A percentile compares a stretch with the other conserved stretches of the same genome.
phyloP scores from a whole-genome alignment of 2,113 vertebrate genomes.

The Isichthys henryi region DNA sequence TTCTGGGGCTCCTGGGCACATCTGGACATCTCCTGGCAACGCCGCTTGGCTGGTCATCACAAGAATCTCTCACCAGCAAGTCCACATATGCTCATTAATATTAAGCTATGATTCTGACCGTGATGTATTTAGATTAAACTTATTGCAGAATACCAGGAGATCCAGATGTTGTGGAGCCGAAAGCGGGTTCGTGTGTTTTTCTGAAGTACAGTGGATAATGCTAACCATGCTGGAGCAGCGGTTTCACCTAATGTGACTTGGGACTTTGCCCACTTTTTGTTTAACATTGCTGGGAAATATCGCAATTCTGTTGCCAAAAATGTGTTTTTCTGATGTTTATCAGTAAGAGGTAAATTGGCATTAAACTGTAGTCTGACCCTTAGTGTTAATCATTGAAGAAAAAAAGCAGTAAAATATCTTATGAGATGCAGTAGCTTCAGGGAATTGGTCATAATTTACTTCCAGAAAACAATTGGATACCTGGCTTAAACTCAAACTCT shows the following conservation, averaged over 20 bases:
- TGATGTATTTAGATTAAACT: background rate
- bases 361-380: background rate
- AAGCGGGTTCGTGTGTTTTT: background rate
- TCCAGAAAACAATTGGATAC: background rate
- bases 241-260: background rate
- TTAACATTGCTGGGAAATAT: background rate
- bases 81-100: background rate
- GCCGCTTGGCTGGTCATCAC: background rate
- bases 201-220: background rate
- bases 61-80: background rate
- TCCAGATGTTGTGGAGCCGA: background rate
- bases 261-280: background rate
- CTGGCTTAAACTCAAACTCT: background rate
- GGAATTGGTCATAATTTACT: background rate
- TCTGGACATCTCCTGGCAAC: background rate
- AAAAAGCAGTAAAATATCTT: background rate
- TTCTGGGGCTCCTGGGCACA: background rate
- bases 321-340: constrained; percentile 13
- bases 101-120: background rate
- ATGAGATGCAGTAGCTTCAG: background rate
- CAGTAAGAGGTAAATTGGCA: background rate
- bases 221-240: background rate
- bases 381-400: constrained; percentile 2
- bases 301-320: background rate
- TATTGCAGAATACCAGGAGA: background rate